Conservation (phyloP, 2,797 vertebrate species). For the Leuciscus waleckii region DNA sequence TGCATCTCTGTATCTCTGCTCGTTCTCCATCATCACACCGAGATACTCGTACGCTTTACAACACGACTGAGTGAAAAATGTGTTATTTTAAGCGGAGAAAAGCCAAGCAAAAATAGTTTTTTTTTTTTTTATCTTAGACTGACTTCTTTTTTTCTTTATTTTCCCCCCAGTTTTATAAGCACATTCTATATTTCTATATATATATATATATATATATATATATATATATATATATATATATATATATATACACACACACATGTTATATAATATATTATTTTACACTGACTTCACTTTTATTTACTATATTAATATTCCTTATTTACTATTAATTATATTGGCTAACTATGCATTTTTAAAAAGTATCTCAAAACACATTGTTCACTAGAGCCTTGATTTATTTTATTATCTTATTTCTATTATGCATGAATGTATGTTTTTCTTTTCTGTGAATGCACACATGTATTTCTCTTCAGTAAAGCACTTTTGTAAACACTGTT, state of each 20-base stretch:
- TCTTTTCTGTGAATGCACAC: background rate
- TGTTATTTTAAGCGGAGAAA: no score
- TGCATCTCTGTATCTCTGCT: constrained; percentile 78
- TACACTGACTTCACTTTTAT: no score
- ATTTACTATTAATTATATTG: background rate
- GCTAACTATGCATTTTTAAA: background rate
- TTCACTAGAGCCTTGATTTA: background rate
- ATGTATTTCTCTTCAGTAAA: background rate
- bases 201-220: no score
- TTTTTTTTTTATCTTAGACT: no score
- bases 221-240: background rate
- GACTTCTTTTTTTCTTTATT: no score
- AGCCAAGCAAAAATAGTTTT: no score
- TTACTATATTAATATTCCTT: background rate
- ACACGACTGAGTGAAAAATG: constrained; percentile 71
- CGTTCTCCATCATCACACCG: constrained; percentile 81
- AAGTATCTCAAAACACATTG: background rate
- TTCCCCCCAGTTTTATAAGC: no score
- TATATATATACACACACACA: no score
- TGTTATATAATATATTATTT: background rate
- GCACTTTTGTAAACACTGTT: background rate
- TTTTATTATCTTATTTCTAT: background rate
- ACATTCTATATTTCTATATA: no score
- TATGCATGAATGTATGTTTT: background rate
- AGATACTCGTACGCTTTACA: constrained; percentile 80